Evolutionary conservation across 2,797 vertebrate genomes (phyloP), one percentile per base, ranked within the genome.

Genomic region (Gephyroberyx darwinii): DNA sequence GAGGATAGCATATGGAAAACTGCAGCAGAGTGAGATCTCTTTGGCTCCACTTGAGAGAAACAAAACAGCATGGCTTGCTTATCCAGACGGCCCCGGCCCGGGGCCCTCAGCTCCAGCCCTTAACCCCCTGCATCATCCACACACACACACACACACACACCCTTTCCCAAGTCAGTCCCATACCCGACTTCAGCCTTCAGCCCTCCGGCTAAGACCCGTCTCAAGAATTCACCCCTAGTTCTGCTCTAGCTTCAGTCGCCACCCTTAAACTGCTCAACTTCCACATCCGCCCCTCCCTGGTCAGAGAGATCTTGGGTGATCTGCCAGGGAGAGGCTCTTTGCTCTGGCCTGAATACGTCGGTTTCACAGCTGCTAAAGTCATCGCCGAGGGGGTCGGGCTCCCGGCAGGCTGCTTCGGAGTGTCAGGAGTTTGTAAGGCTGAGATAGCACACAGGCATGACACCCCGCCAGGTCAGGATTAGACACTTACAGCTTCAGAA

Each of bases 311-410:
- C 17, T 50, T 33, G 68, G 47, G 37, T 39, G 75, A 80, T 74
- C 68, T 82, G 74, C 54, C 26, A 14, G 26, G 31, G 66, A 69
- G 66, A 63, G 39, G 19, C 26, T 65, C 65, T 39, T 31, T 6
- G 10, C 45, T 83, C 60, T 39, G 67, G 55, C 57, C 47, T 70
- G 39, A 70, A 86, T 66, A 80, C 26, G 71, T 52, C 61, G 77
- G 33, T 54, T 81, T 75, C 73, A 81, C 92, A 93, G 90, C 92
- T 93, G 92, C 84, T 89, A 43, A 84, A 92, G 71, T 74, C 85
- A 90, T 93, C 74, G 69, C 26, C 45, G 33, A 5, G 55, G 59
- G 74, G 72, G 74, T 41, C 48, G 0, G 37, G 39, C 26, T 50
- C 61, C 41, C 68, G 41, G 39, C 5, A 35, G 60, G 51, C 74